A percentile compares a stretch with the other conserved stretches of the same genome.
Evolutionary conservation across 2,888 invertebrate genomes (phyloP).

Genomic region (Ectobius pallidus): DNA sequence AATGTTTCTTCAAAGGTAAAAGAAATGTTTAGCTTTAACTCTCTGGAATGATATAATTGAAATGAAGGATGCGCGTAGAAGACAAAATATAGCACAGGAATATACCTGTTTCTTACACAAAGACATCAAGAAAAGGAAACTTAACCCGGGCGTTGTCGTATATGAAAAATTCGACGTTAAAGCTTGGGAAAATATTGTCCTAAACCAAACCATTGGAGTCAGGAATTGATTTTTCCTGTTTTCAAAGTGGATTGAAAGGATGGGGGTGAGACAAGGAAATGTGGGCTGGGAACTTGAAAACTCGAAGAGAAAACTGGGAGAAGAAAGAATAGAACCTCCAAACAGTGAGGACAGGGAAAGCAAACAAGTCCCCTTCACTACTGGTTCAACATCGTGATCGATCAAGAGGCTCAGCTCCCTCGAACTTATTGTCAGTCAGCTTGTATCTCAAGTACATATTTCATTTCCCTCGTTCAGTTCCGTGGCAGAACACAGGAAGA

Average conservation of each 20-base stretch:
- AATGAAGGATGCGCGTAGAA: too few species aligned
- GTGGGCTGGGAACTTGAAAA: not conserved
- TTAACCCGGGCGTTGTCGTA: too few species aligned
- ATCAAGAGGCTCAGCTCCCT: not conserved
- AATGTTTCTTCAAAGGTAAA: too few species aligned
- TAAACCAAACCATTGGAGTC: not conserved
- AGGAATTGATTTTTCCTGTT: constrained; percentile 19
- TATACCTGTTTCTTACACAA: too few species aligned
- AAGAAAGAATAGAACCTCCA: not conserved
- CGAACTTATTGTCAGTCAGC: not conserved
- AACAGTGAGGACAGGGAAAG: not conserved
- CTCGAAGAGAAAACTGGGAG: not conserved
- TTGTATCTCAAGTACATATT: not conserved
- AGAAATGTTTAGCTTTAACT: too few species aligned
- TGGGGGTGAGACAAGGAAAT: too few species aligned
- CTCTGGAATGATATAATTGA: too few species aligned
- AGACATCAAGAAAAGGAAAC: too few species aligned
- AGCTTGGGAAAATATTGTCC: constrained; percentile 1
- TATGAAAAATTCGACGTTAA: too few species aligned
- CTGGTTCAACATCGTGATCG: constrained; percentile 12
- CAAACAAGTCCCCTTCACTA: constrained; percentile 16
- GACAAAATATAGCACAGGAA: too few species aligned
- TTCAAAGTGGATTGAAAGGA: constrained; percentile 4
- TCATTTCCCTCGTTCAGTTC: too few species aligned
- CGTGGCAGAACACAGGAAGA: too few species aligned